Percentiles rank a stretch among this genome's conserved stretches.
Evolutionary conservation across 2,888 invertebrate species (phyloP).

Genomic region (Leptothorax acervorum): DNA sequence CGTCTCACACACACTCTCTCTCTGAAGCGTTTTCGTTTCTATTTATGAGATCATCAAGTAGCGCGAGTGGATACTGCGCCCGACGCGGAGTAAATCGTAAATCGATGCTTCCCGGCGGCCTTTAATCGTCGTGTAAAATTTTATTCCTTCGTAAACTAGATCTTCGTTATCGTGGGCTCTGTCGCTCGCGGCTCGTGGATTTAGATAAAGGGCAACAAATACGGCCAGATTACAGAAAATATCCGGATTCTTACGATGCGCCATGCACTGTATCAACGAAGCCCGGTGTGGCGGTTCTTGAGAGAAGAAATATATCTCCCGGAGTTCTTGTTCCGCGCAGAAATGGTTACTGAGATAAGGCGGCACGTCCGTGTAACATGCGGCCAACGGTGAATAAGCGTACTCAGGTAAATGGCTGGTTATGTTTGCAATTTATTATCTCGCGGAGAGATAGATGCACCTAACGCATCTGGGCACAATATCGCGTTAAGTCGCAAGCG

Average conservation of each 20-base stretch:
- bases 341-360: constrained; percentile 70
- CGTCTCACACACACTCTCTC: neutral
- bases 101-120: neutral
- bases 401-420: constrained; percentile 65
- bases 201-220: constrained; percentile 45
- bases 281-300: constrained; percentile 29
- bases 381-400: constrained; percentile 53
- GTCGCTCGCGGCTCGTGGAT: constrained; percentile 36
- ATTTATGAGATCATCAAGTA: constrained; percentile 17
- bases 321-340: constrained; percentile 62
- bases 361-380: constrained; percentile 49
- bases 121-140: constrained; percentile 36
- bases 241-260: constrained; percentile 24
- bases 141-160: constrained; percentile 35
- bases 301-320: constrained; percentile 61
- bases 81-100: constrained; percentile 19
- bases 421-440: constrained; percentile 67
- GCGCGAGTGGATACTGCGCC: neutral
- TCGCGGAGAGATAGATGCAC: constrained; percentile 63
- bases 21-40: constrained; percentile 10
- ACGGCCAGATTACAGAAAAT: constrained; percentile 31
- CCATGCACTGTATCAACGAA: constrained; percentile 13
- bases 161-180: constrained; percentile 27
- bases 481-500: constrained; percentile 49
- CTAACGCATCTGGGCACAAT: constrained; percentile 53